Base-by-base conservation (phyloP, 2,888 invertebrate species). In the Notocelia uddmanniana region DNA sequence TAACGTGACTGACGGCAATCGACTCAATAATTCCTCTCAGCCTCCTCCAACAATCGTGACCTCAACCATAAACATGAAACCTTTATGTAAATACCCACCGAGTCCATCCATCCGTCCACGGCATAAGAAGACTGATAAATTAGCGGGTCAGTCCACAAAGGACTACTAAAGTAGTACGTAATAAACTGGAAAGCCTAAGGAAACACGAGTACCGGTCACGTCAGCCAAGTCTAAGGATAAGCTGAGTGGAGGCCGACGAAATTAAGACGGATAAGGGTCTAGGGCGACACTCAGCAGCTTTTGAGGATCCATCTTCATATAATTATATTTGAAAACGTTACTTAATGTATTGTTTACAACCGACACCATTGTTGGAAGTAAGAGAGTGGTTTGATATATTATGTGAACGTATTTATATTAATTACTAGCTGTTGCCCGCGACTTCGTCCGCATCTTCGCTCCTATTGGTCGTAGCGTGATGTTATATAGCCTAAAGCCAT, bases 121-220 rank as follows among this genome's bases (percentile, higher is more conserved):
- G 81, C 81, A 82, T 78, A 83, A 85, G 84, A 86, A 84, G 83
- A 85, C 83, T 85, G 83, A 87, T 87, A 86, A 87, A 87, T 88
- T 86, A 84, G 50, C 34, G 68, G 50, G 50, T 55, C 57, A 34
- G 59, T 74, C 73, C 70, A 73, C 41, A 73, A 73, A 70, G 69
- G 67, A 69, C 68, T 73, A 68, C 74, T 67, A 41, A 26, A 74
- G 31, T 72, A 78, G 78, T 81, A 76, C 74, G 77, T 78, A 83
- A 83, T 82, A 82, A 83, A 83, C 79, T 81, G 78, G 76, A 76
- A 82, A 81, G 79, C 80, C 54, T 59, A 67, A n/a, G n/a, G 67
- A 52, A 77, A 76, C 76, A 74, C 71, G 73, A 76, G 75, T 66
- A 69, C 73, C 71, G 79, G 77, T 77, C 77, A 77, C 78, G 78